Conservation (phyloP, 2,797 vertebrate genomes). For the Discoglossus pictus region DNA sequence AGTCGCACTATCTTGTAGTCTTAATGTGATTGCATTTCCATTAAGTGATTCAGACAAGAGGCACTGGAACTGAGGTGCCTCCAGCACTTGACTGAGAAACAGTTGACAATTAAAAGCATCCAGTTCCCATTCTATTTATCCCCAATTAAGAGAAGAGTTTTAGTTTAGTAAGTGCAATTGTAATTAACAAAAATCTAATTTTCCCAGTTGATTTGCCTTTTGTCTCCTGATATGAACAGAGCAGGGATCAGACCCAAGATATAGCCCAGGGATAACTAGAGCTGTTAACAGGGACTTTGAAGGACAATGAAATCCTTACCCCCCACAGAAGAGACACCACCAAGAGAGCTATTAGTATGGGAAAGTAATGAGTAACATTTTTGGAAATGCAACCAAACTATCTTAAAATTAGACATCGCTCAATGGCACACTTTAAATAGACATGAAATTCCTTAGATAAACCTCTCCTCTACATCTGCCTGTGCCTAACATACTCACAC, state of each 20-base stretch:
- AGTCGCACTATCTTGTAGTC: neutral
- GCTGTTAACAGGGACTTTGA: neutral
- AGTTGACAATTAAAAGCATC: neutral
- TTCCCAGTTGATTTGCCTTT: constrained; percentile 10
- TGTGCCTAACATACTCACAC: no score
- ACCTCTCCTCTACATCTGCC: no score
- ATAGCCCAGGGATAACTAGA: constrained; percentile 4
- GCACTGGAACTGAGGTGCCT: neutral
- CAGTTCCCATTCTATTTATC: constrained; percentile 1
- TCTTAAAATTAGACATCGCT: no score
- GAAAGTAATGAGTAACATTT: no score
- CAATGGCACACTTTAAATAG: no score
- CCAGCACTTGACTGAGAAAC: neutral
- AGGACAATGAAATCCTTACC: neutral
- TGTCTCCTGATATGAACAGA: constrained; percentile 2
- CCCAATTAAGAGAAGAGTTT: neutral
- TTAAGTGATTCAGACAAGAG: neutral
- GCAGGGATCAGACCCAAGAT: neutral
- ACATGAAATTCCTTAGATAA: no score
- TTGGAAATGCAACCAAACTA: no score
- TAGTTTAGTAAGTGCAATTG: neutral
- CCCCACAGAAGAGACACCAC: constrained; percentile 10
- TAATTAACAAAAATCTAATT: neutral
- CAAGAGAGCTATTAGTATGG: neutral
- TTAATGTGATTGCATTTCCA: neutral